Percentiles rank a stretch among this genome's conserved stretches.
Evolutionary conservation across 2,113 vertebrate species (phyloP).

Genomic region (Electrona antarctica): DNA sequence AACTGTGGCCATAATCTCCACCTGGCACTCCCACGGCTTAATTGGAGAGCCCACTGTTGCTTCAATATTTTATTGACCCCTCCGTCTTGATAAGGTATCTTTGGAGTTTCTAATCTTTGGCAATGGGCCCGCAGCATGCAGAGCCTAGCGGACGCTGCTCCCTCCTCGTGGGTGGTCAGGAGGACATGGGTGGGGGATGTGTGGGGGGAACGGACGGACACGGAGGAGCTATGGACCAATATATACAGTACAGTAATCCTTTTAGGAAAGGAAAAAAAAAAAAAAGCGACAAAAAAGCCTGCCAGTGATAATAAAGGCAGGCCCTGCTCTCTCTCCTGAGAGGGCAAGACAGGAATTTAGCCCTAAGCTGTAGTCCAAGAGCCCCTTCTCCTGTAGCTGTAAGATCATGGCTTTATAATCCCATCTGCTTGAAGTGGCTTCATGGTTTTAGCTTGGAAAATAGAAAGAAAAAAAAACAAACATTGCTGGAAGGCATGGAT

Average conservation of each 20-base stretch:
- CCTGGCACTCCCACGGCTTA: constrained; percentile 64
- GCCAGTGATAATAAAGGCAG: constrained; percentile 23
- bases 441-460: constrained; percentile 23
- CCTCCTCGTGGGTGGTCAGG: constrained; percentile 54
- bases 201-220: background rate
- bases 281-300: background rate
- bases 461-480: constrained; percentile 41
- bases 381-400: constrained; percentile 33
- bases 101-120: constrained; percentile 71
- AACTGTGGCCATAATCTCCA: constrained; percentile 71
- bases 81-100: constrained; percentile 73
- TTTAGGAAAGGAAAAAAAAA: constrained; percentile 34
- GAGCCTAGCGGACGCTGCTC: constrained; percentile 14
- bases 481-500: background rate
- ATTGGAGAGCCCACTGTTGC: constrained; percentile 74
- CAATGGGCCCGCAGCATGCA: constrained; percentile 30
- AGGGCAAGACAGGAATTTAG: constrained; percentile 36
- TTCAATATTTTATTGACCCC: constrained; percentile 75
- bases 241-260: constrained; percentile 43
- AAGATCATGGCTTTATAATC: constrained; percentile 45
- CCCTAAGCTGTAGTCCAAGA: constrained; percentile 39
- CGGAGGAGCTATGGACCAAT: constrained; percentile 17
- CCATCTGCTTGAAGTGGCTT: constrained; percentile 37
- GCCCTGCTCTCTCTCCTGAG: constrained; percentile 13
- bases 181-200: background rate